These are phyloP conservation scores for Lithosia quadra DNA, from an alignment of 2,888 invertebrate genomes.

Conservation along the genomic window DNA sequence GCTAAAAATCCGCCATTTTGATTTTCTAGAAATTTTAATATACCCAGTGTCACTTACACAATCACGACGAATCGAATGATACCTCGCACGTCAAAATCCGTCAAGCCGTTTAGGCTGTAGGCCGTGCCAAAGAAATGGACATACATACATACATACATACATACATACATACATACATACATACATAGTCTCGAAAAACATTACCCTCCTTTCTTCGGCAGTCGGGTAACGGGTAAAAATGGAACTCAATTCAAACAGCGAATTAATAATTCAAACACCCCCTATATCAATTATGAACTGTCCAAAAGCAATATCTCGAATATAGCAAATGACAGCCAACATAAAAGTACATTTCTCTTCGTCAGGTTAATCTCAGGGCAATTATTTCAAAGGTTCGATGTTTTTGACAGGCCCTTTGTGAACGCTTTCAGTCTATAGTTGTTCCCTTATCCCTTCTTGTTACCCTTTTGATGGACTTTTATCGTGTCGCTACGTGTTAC, in stretches of 20 bases:
- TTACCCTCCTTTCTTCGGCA: too few relatives aligned
- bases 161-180: too few relatives aligned
- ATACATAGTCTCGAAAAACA: too few relatives aligned
- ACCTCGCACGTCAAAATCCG: too few relatives aligned
- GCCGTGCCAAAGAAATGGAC: too few relatives aligned
- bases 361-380: conserved; percentile 51
- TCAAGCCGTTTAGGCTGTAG: too few relatives aligned
- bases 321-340: conserved; percentile 45
- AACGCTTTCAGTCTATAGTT: conserved; percentile 44
- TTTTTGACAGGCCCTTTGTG: conserved; percentile 51
- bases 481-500: conserved; percentile 39
- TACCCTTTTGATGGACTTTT: conserved; percentile 34
- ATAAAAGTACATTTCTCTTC: conserved; percentile 48
- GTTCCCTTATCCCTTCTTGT: conserved; percentile 33
- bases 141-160: too few relatives aligned
- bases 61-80: too few relatives aligned
- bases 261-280: not conserved
- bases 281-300: conserved; percentile 29
- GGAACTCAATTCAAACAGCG: not conserved
- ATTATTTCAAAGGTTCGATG: conserved; percentile 57
- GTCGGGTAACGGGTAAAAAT: too few relatives aligned
- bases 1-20: too few relatives aligned
- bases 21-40: too few relatives aligned
- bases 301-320: conserved; percentile 38
- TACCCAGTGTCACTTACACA: too few relatives aligned